Evolutionary conservation across 2,113 vertebrate genomes (phyloP).

Genomic region (Uria aalge): DNA sequence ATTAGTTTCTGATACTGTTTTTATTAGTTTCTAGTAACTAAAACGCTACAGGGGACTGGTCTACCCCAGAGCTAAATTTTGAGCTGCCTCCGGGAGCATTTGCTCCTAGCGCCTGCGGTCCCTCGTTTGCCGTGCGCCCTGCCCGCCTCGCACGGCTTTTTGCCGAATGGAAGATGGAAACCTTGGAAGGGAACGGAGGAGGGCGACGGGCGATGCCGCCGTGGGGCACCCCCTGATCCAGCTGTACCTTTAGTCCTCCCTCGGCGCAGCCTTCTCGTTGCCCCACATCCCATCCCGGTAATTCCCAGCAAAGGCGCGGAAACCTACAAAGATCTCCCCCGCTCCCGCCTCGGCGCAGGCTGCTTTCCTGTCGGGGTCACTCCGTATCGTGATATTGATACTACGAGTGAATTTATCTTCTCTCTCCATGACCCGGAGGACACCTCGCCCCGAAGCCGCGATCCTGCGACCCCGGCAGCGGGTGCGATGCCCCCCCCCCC

Average conservation of each 20-base stretch:
- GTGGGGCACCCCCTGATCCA: neutral
- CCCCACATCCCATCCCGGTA: neutral
- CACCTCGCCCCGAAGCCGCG: neutral
- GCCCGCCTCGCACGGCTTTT: neutral
- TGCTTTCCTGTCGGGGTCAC: neutral
- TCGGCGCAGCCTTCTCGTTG: neutral
- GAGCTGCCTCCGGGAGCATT: neutral
- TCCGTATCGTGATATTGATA: neutral
- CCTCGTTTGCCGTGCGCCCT: rapidly evolving
- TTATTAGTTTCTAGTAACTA: neutral
- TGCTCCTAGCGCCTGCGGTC: neutral
- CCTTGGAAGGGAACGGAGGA: rapidly evolving
- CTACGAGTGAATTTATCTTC: neutral
- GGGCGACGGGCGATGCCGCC: too few relatives aligned
- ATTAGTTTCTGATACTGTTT: neutral
- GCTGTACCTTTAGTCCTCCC: neutral
- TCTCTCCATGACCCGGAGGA: neutral
- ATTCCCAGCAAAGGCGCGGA: neutral
- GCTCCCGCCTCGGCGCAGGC: neutral
- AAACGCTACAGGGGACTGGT: neutral
- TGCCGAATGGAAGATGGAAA: neutral
- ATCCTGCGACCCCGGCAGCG: neutral
- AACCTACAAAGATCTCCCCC: neutral
- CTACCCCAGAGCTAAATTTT: neutral
- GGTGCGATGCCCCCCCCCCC: neutral